Evolutionary conservation across 2,113 vertebrate genomes (phyloP), one percentile per base, ranked within the genome.

Genomic region (Toxostoma redivivum): DNA sequence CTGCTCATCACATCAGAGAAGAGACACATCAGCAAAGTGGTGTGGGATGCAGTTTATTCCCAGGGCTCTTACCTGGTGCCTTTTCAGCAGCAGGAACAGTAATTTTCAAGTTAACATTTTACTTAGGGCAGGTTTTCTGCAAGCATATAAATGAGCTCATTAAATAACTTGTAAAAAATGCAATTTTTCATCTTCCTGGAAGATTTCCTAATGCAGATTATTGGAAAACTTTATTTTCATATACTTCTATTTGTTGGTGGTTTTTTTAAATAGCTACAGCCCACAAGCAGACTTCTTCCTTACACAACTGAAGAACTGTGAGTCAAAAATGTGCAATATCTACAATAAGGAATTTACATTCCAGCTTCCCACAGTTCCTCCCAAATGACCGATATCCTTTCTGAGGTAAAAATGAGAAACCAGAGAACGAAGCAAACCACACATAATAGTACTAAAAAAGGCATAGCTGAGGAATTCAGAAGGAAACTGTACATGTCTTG

Each of bases 271-370:
- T 64, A 90, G 73, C 40, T 58, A 18, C 54, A 83, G 80, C 78
- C 88, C 64, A 95, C 77, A 73, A 45, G 44, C 66, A 86, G 79
- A 70, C 53, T 80, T 85, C 57, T 79, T 92, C 65, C 93, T 89
- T 56, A 92, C 44, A 71, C 61, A 87, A 45, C 38, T 38, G 30
- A 90, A 92, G 64, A 94, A 70, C 61, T 85, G 66, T 92, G 92
- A 97, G 91, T 96, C 94, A 96, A 89, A 93, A 86, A 91, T 90
- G 66, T 95, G 85, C 82, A 76, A 17, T 60, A 91, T 81, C 91
- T 91, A 93, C 89, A 93, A 64, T 42, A 89, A 81, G 81, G 70
- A 95, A 94, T 96, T 95, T 93, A 88, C 77, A 74, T 88, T 72
- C 81, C 76, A 82, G 81, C 88, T 95, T 96, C 94, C 91, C 91